phyloP scores from a whole-genome alignment of 2,797 vertebrate genomes.

The Dicrostonyx torquatus region DNA sequence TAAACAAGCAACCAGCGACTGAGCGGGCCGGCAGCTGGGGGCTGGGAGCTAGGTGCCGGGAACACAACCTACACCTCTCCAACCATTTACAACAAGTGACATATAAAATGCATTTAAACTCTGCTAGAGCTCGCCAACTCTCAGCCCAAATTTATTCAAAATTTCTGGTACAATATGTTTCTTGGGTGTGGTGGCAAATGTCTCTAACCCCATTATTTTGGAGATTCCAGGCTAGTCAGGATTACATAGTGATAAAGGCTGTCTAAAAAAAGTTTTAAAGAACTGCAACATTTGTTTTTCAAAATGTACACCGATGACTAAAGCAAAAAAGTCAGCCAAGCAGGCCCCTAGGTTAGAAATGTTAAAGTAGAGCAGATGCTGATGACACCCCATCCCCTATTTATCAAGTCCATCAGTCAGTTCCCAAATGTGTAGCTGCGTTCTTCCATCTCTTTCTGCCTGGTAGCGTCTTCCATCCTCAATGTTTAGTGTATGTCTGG shows the following conservation, averaged over 20 bases:
- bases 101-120: constrained; percentile 37
- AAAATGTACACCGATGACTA: background rate
- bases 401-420: background rate
- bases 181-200: background rate
- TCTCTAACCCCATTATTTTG: background rate
- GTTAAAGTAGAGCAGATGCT: background rate
- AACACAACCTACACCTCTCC: too few species aligned
- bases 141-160: constrained; percentile 30
- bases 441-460: background rate
- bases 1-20: too few species aligned
- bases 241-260: background rate
- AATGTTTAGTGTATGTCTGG: background rate
- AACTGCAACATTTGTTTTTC: background rate
- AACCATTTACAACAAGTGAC: too few species aligned
- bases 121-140: constrained; percentile 4
- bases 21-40: too few species aligned
- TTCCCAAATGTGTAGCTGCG: background rate
- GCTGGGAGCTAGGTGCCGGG: too few species aligned
- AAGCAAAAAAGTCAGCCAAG: constrained; percentile 2
- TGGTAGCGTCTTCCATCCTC: background rate
- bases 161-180: background rate
- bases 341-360: background rate
- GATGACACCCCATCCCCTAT: background rate
- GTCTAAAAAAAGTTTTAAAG: background rate
- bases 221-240: background rate